Percentiles rank a stretch among this genome's conserved stretches.
Conservation (phyloP, 1,140 invertebrate species). For the Euglossa dilemma region DNA sequence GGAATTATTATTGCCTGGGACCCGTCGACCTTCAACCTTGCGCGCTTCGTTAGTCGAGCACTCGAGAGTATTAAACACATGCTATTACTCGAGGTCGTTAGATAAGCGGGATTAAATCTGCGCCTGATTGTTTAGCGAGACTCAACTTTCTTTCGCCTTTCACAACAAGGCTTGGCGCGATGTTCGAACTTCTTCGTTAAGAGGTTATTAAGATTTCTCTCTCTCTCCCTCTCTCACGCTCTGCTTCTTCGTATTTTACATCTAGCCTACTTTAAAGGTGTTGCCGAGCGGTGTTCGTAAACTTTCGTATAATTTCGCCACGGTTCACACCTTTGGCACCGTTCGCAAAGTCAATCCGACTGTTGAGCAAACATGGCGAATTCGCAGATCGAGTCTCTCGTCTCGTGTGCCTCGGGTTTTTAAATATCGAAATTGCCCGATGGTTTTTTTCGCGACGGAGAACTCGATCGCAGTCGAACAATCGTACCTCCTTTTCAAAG, state of each 20-base stretch:
- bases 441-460: not conserved
- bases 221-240: no score
- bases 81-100: not conserved
- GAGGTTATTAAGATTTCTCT: conserved; percentile 35
- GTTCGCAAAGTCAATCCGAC: not conserved
- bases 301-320: conserved; percentile 32
- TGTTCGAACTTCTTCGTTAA: conserved; percentile 25
- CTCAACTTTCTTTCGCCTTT: not conserved
- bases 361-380: not conserved
- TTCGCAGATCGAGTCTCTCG: not conserved
- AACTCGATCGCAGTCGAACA: not conserved
- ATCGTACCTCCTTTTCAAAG: not conserved
- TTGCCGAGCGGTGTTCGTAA: not conserved
- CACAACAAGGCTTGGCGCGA: not conserved
- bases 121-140: not conserved
- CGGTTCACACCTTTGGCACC: not conserved
- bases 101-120: conserved; percentile 4
- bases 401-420: not conserved
- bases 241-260: conserved; percentile 32
- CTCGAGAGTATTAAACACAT: not conserved
- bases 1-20: not conserved
- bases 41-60: not conserved
- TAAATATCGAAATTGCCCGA: not conserved
- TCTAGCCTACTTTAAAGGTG: conserved; percentile 32
- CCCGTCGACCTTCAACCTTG: not conserved